Conservation (phyloP, 2,888 invertebrate genomes). For the Sminthurinus aureus region DNA sequence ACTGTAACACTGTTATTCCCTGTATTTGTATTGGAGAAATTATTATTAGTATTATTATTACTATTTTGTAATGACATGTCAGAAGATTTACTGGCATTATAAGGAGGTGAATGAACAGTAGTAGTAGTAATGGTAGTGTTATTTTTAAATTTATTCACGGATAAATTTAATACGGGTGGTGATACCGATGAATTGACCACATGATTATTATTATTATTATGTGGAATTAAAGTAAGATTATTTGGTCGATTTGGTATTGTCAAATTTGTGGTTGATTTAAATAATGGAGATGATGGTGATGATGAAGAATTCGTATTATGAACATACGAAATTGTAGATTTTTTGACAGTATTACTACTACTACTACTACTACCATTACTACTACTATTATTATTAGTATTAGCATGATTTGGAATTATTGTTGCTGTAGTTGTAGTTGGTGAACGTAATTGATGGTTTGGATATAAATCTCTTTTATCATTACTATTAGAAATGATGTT, state of each 20-base stretch:
- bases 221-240: neutral
- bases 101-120: conserved; percentile 7
- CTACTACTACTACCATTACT: neutral
- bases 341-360: neutral
- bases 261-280: neutral
- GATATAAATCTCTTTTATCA: neutral
- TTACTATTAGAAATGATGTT: neutral
- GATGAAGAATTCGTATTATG: neutral
- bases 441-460: neutral
- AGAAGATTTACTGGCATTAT: conserved; percentile 5
- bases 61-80: neutral
- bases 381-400: no score
- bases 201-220: neutral
- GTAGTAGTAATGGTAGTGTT: neutral
- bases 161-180: neutral
- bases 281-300: no score
- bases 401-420: neutral
- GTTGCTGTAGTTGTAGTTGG: neutral
- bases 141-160: neutral
- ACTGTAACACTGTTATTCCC: neutral
- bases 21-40: neutral
- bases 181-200: neutral
- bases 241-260: neutral
- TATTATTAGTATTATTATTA: neutral
- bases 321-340: neutral